phyloP scores from a whole-genome alignment of 2,113 vertebrate species.

The Vireo altiloquus region DNA sequence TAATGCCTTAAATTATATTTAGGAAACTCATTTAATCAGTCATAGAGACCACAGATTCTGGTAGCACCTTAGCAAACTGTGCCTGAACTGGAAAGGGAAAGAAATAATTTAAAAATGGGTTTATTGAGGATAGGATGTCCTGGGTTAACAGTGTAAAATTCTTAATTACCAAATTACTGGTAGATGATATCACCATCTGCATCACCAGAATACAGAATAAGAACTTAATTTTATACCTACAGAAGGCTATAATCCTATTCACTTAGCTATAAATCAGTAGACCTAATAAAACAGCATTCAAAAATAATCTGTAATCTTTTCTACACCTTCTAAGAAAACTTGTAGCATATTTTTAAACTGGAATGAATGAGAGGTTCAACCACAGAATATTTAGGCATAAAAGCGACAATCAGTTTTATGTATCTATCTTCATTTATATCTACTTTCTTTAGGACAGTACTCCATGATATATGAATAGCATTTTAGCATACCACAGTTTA shows the following conservation, averaged over 20 bases:
- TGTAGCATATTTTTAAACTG: neutral
- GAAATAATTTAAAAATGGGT: neutral
- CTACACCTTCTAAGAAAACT: neutral
- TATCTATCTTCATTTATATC: neutral
- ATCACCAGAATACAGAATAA: neutral
- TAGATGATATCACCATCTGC: neutral
- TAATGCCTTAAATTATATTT: conserved; percentile 50
- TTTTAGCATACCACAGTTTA: conserved; percentile 12
- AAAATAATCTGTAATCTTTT: neutral
- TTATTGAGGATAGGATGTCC: neutral
- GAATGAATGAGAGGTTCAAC: neutral
- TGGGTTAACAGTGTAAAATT: neutral
- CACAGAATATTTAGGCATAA: neutral
- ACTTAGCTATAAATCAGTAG: neutral
- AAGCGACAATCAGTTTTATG: neutral
- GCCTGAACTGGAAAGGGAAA: neutral
- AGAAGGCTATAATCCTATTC: neutral
- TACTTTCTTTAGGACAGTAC: neutral
- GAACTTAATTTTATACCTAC: neutral
- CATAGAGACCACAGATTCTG: neutral
- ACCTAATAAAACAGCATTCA: neutral
- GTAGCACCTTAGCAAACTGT: neutral
- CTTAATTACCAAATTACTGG: neutral
- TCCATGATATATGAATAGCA: neutral
- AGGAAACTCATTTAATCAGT: conserved; percentile 25